These are phyloP conservation scores for Magallana angulata DNA, from an alignment of 1,140 invertebrate species.

Conservation along the genomic window DNA sequence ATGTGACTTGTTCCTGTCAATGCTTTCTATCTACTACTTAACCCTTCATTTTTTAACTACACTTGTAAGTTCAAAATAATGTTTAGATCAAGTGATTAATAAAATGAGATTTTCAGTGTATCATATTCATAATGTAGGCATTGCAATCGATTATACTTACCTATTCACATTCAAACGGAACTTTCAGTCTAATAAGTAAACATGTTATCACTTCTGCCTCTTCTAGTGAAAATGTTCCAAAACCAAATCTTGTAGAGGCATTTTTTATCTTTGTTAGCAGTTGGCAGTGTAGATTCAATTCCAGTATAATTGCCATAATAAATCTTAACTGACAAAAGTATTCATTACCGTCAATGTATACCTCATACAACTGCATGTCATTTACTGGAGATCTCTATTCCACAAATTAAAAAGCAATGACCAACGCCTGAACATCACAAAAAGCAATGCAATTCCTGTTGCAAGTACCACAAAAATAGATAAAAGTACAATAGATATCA, in stretches of 20 bases:
- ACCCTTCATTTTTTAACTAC: no score
- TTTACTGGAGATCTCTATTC: slow-evolving; percentile 39
- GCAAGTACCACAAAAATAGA: background rate
- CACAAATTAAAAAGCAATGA: slow-evolving; percentile 37
- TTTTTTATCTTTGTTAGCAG: slow-evolving; percentile 30
- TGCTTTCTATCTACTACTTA: no score
- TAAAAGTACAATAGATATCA: background rate
- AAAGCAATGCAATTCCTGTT: background rate
- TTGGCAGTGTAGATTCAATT: slow-evolving; percentile 34
- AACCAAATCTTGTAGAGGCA: background rate
- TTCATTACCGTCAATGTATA: slow-evolving; percentile 30
- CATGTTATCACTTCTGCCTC: slow-evolving; percentile 11
- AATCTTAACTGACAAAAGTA: slow-evolving; percentile 14
- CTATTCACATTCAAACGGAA: slow-evolving; percentile 39
- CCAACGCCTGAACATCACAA: slow-evolving; percentile 34
- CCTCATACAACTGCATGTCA: slow-evolving; percentile 6
- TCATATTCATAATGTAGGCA: no score
- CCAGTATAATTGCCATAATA: slow-evolving; percentile 19
- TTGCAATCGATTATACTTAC: background rate
- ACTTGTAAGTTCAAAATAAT: no score
- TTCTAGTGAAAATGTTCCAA: slow-evolving; percentile 21
- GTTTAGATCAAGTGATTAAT: no score
- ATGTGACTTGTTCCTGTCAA: no score
- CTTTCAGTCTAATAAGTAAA: slow-evolving; percentile 13
- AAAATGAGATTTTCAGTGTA: no score